phyloP scores from a whole-genome alignment of 2,888 invertebrate genomes.

The Imbricaverruca yamaguchii region DNA sequence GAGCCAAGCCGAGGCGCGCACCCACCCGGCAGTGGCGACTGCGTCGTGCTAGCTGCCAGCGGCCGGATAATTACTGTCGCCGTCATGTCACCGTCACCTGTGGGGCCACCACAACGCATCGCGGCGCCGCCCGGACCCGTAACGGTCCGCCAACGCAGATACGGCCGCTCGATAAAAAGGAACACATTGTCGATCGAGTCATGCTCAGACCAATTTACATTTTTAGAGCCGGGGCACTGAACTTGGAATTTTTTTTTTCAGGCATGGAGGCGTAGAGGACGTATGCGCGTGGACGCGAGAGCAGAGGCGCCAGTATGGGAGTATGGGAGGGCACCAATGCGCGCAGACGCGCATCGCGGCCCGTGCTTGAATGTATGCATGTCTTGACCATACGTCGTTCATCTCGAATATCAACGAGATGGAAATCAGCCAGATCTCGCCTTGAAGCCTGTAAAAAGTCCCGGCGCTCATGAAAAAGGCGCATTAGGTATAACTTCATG shows the following conservation, averaged over 20 bases:
- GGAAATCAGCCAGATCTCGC: conserved; percentile 17
- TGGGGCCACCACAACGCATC: not conserved
- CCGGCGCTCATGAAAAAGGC: conserved; percentile 1
- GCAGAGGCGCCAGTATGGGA: no score
- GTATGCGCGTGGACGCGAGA: no score
- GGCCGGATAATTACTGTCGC: no score
- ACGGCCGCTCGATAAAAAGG: conserved; percentile 13
- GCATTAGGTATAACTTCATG: conserved; percentile 21
- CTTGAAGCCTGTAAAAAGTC: conserved; percentile 17
- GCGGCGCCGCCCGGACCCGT: not conserved
- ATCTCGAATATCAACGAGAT: conserved; percentile 21
- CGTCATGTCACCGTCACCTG: no score
- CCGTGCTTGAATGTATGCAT: not conserved
- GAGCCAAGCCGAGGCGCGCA: no score
- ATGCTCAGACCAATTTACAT: conserved; percentile 17
- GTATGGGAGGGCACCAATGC: no score
- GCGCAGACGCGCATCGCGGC: not conserved
- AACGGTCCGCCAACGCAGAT: not conserved
- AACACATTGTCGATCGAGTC: conserved; percentile 20
- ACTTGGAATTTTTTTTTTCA: conserved; percentile 1
- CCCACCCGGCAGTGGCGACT: no score
- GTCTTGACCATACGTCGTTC: not conserved
- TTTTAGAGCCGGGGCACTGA: conserved; percentile 20
- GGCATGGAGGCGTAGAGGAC: not conserved
- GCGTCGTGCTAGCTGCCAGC: no score